These are phyloP conservation scores for Actinostola sp. DNA, from an alignment of 92 coral and sea anemone species.

Conservation along the genomic window DNA sequence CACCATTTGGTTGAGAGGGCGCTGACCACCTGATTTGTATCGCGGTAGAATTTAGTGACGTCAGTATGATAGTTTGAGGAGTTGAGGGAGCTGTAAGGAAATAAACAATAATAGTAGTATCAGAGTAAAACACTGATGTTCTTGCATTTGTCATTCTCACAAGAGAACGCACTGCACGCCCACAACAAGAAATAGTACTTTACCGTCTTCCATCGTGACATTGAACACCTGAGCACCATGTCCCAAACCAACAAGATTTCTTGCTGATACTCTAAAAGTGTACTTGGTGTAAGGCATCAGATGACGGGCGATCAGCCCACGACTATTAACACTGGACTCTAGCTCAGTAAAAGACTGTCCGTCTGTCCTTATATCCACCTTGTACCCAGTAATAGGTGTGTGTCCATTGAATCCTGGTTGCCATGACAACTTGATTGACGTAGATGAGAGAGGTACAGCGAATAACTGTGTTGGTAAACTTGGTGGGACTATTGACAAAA, in stretches of 20 bases:
- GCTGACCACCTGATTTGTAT: constrained; percentile 65
- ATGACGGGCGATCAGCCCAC: constrained; percentile 25
- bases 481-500: constrained; percentile 70
- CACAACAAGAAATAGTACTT: constrained; percentile 1
- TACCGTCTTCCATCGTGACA: constrained; percentile 81
- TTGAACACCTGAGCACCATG: constrained; percentile 41
- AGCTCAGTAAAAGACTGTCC: constrained; percentile 2
- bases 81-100: constrained; percentile 72
- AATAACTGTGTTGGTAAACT: constrained; percentile 58
- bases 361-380: constrained; percentile 47
- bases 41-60: constrained; percentile 66
- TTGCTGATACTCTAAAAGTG: constrained; percentile 60
- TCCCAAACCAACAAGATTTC: constrained; percentile 76
- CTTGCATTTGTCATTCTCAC: background rate
- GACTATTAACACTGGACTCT: constrained; percentile 18
- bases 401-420: constrained; percentile 87
- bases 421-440: constrained; percentile 83
- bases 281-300: constrained; percentile 75
- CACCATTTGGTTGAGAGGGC: constrained; percentile 78
- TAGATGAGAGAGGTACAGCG: constrained; percentile 64
- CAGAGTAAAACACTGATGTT: no score
- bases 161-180: background rate
- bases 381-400: constrained; percentile 76
- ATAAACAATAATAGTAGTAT: no score
- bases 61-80: constrained; percentile 52